Base-by-base conservation (phyloP, 2,888 invertebrate genomes). In the Noctuana brunneofusca region DNA sequence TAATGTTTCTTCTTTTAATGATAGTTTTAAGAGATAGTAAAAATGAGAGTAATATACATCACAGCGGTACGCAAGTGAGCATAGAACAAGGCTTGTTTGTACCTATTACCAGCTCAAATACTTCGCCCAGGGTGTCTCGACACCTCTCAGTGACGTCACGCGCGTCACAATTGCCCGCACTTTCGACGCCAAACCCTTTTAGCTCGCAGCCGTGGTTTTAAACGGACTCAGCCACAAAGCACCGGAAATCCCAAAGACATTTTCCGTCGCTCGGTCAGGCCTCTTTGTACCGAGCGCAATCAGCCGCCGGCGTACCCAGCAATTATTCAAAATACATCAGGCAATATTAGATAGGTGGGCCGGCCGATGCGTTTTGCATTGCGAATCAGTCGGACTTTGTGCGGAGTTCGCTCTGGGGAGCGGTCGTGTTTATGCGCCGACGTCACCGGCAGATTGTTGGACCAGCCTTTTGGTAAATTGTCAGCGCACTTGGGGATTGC, bases 271-370 rank as follows among this genome's bases (percentile, higher is more conserved):
- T 68, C 71, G 73, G 67, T 72, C 71, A 74, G 71, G 69, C 74
- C 78, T 79, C 88, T 86, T 83, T 87, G 86, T 85, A 81, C 80
- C 32, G 76, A 74, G 74, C 78, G 83, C 87, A 87, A 86, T 86
- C 87, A 86, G 81, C 81, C 78, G 75, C 75, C 78, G 76, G 78
- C 76, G 70, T 80, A 75, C 79, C 74, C 81, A 79, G 84, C 87
- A 91, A 90, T 89, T 89, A 90, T 91, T 89, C 90, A 89, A 88
- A 90, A 89, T 88, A 89, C 89, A 88, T 87, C 84, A 81, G 80
- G 81, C 87, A 84, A 87, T 89, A 89, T 90, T 90, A 90, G 89
- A 89, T 89, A 89, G 87, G 86, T 85, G 83, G 80, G 81, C 65
- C 79, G 82, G 79, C 79, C 83, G 83, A 85, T 84, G 85, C 89